phyloP scores from a whole-genome alignment of 1,140 invertebrate species.

The Oncopeltus fasciatus region DNA sequence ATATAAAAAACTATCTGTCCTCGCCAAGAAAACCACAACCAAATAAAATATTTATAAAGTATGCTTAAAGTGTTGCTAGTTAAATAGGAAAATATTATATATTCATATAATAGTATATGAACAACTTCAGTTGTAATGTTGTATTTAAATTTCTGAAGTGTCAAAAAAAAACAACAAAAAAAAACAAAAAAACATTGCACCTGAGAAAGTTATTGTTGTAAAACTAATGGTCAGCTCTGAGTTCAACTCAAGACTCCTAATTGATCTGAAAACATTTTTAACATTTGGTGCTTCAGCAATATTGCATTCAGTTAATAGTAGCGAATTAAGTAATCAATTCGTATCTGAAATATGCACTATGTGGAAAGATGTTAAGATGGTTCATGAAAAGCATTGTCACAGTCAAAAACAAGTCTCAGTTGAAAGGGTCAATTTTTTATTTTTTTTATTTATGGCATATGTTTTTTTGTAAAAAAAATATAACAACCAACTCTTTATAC shows the following conservation, averaged over 20 bases:
- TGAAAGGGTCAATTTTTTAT: no score
- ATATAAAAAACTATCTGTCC: no score
- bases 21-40: no score
- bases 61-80: not conserved
- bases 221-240: not conserved
- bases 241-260: not conserved
- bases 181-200: not conserved
- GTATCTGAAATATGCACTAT: constrained; percentile 27
- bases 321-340: constrained; percentile 26
- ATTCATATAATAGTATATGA: not conserved
- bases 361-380: constrained; percentile 27
- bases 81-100: constrained; percentile 1
- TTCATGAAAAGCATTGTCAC: constrained; percentile 24
- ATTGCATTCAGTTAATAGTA: no score
- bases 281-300: constrained; percentile 30
- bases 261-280: not conserved
- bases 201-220: not conserved
- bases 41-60: no score
- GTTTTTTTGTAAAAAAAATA: no score
- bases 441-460: no score
- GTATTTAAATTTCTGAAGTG: not conserved
- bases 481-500: no score
- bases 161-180: not conserved
- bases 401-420: constrained; percentile 28
- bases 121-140: not conserved